These are phyloP conservation scores for Semicossyphus pulcher DNA, from an alignment of 2,113 vertebrate species.

Conservation along the genomic window DNA sequence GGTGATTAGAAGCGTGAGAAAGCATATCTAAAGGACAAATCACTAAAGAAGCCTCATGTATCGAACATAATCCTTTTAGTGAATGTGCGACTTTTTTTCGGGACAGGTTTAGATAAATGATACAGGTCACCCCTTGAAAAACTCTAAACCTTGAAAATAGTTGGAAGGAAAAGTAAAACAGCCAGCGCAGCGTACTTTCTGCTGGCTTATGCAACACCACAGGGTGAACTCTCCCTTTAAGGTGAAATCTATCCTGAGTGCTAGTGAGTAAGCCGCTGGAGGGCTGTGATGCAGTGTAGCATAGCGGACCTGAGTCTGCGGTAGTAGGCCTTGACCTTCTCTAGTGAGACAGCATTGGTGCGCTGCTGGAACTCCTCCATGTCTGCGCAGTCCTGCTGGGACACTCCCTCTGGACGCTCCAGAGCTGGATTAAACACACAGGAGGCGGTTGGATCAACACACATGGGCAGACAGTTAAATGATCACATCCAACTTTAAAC, in stretches of 20 bases:
- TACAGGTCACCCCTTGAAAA: slow-evolving; percentile 18
- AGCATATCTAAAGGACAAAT: no score
- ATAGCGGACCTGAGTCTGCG: slow-evolving; percentile 91
- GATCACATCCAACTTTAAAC: not conserved
- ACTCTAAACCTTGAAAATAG: slow-evolving; percentile 2
- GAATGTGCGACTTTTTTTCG: not conserved
- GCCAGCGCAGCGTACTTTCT: not conserved
- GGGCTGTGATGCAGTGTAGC: slow-evolving; percentile 20
- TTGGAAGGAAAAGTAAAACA: slow-evolving; percentile 2
- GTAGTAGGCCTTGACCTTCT: slow-evolving; percentile 97
- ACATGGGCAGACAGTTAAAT: not conserved
- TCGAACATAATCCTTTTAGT: not conserved
- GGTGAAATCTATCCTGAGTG: slow-evolving; percentile 23
- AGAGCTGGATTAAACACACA: slow-evolving; percentile 83
- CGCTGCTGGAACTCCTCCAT: slow-evolving; percentile 93
- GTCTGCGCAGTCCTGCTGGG: slow-evolving; percentile 76
- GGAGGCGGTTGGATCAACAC: not conserved
- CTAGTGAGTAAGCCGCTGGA: slow-evolving; percentile 23
- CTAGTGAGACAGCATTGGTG: slow-evolving; percentile 90
- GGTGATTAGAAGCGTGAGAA: no score
- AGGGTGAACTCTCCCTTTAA: slow-evolving; percentile 35
- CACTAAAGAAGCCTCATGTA: not conserved
- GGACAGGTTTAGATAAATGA: slow-evolving; percentile 1
- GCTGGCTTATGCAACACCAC: slow-evolving; percentile 27
- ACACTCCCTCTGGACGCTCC: slow-evolving; percentile 87